Evolutionary conservation across 2,888 invertebrate species (phyloP).

Genomic region (Athrips mouffetella): DNA sequence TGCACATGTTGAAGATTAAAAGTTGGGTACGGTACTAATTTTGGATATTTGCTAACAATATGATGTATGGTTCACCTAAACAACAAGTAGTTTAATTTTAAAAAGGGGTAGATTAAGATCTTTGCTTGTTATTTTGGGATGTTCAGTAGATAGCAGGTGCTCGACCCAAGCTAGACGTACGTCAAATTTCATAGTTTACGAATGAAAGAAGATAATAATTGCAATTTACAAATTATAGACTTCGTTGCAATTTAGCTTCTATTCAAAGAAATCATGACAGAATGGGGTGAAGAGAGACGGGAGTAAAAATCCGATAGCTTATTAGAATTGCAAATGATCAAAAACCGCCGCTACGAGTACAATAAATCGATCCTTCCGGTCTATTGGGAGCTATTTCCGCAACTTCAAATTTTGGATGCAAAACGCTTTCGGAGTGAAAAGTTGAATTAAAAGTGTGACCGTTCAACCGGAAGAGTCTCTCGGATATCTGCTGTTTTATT

Average conservation of each 20-base stretch:
- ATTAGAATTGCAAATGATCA: constrained; percentile 23
- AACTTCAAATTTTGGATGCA: constrained; percentile 34
- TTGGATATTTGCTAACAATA: too few relatives aligned
- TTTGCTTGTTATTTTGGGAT: not conserved
- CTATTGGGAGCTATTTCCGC: constrained; percentile 41
- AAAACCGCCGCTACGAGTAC: constrained; percentile 33
- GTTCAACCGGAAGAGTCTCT: constrained; percentile 39
- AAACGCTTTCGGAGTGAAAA: constrained; percentile 40
- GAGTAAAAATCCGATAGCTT: constrained; percentile 9
- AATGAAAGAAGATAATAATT: not conserved
- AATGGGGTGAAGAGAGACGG: not conserved
- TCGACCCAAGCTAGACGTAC: too few relatives aligned
- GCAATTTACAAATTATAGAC: not conserved
- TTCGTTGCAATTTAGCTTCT: constrained; percentile 3
- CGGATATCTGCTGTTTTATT: constrained; percentile 38
- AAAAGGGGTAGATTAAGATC: constrained; percentile 3
- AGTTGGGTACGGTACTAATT: not conserved
- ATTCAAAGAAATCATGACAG: constrained; percentile 4
- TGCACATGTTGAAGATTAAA: not conserved
- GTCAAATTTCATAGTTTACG: too few relatives aligned
- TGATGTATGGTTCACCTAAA: too few relatives aligned
- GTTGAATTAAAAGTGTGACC: constrained; percentile 45
- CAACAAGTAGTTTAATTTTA: too few relatives aligned
- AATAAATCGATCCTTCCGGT: constrained; percentile 67
- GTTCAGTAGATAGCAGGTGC: too few relatives aligned